Base-by-base conservation (phyloP, 2,113 vertebrate genomes). In the Aphyosemion australe region DNA sequence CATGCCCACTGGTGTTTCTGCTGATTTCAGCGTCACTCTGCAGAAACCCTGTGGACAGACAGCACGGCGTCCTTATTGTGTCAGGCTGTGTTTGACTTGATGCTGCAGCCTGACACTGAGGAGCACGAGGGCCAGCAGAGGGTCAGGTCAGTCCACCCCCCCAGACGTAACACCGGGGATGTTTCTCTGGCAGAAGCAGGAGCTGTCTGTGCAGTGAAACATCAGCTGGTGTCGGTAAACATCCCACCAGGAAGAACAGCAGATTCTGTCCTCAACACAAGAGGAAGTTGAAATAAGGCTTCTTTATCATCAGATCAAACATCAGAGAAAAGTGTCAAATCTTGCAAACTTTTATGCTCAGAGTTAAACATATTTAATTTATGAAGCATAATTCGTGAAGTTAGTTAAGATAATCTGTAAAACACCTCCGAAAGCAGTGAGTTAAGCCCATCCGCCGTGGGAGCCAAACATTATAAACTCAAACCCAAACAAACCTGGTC, bases 51-150 rank as follows among this genome's bases (percentile, higher is more conserved):
- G 48, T 64, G 26, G 66, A 65, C 66, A 42, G 61, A 68, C 73
- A 60, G 82, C 34, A 1, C 31, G 7, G 41, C 63, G 90, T 55
- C 90, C 90, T 55, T 48, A 90, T 90, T 90, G 85, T 81, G 90
- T 91, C 91, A 87, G 46, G 20, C 65, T 49, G 57, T 1, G 69
- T 92, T 83, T 74, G 77, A 52, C 74, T 65, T 15, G 21, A 53
- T 11, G 20, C 49, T n/a, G 39, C 50, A 41, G 50, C 16, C 65
- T 72, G 73, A 82, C 49, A 41, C 49, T 59, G 65, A 77, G 76
- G 78, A 83, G 73, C 76, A 72, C 53, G n/a, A 69, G 54, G 49
- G 71, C 59, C 76, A 80, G 85, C 81, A 74, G 69, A 85, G 69
- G 88, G 88, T 76, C 89, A 90, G 51, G 61, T 82, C 75, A 3